Evolutionary conservation across 1,140 invertebrate species (phyloP).

Genomic region (Papilio machaon): DNA sequence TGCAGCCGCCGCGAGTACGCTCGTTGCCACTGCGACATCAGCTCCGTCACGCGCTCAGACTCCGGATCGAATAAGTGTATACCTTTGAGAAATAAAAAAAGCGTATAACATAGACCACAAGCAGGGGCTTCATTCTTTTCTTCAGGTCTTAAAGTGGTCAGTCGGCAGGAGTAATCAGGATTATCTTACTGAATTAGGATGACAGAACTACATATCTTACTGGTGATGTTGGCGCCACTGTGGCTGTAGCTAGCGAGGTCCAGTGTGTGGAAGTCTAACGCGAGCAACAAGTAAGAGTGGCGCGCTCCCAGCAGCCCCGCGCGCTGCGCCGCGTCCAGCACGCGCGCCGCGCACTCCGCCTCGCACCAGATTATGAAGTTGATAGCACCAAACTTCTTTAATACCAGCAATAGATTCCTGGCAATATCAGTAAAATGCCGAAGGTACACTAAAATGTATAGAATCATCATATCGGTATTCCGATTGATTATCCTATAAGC

Average conservation of each 20-base stretch:
- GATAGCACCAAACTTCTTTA: slow-evolving; percentile 65
- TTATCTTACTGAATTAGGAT: not conserved
- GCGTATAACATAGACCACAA: not conserved
- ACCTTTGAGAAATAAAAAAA: slow-evolving; percentile 40
- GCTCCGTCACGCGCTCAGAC: slow-evolving; percentile 42
- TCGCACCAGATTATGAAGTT: slow-evolving; percentile 74
- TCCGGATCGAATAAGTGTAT: slow-evolving; percentile 64
- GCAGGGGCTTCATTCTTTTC: not conserved
- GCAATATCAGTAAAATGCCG: not conserved
- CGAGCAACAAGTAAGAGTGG: slow-evolving; percentile 88
- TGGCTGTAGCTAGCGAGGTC: slow-evolving; percentile 90
- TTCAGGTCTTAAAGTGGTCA: not conserved
- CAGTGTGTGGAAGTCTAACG: slow-evolving; percentile 90
- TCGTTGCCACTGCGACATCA: slow-evolving; percentile 52
- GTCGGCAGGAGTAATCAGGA: too few relatives aligned
- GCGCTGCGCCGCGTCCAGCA: slow-evolving; percentile 86
- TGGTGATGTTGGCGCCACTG: slow-evolving; percentile 92
- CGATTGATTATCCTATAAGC: too few relatives aligned
- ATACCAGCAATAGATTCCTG: slow-evolving; percentile 66
- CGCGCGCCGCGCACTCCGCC: slow-evolving; percentile 57
- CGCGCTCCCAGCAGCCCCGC: slow-evolving; percentile 90
- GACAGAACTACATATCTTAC: slow-evolving; percentile 43
- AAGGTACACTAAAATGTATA: too few relatives aligned
- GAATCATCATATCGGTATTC: too few relatives aligned
- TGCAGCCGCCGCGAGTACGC: slow-evolving; percentile 49